phyloP scores from a whole-genome alignment of 2,888 invertebrate genomes.

The Blera fallax region DNA sequence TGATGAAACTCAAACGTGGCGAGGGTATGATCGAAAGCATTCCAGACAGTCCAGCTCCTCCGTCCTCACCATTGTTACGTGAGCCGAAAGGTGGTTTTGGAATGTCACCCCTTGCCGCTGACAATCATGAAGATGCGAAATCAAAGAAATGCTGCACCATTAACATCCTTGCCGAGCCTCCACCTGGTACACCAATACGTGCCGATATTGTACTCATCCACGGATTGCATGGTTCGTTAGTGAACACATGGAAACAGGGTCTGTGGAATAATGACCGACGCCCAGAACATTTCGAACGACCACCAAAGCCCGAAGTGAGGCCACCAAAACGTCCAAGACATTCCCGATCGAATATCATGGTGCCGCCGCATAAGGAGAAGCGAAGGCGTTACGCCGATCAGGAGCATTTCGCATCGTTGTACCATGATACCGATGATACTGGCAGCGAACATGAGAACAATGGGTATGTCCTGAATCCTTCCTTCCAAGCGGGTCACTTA shows the following conservation, averaged over 20 bases:
- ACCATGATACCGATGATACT: slow-evolving; percentile 60
- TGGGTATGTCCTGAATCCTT: slow-evolving; percentile 32
- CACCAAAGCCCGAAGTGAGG: slow-evolving; percentile 80
- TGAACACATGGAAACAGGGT: slow-evolving; percentile 92
- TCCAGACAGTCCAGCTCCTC: slow-evolving; percentile 75
- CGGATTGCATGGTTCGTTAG: slow-evolving; percentile 86
- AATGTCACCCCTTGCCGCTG: slow-evolving; percentile 55
- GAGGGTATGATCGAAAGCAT: slow-evolving; percentile 78
- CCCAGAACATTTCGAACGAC: slow-evolving; percentile 80
- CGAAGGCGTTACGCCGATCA: slow-evolving; percentile 76
- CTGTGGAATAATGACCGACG: slow-evolving; percentile 84
- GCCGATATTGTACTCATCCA: slow-evolving; percentile 92
- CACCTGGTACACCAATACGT: slow-evolving; percentile 78
- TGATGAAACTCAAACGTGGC: slow-evolving; percentile 79
- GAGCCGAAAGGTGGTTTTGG: slow-evolving; percentile 61
- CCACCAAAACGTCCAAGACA: slow-evolving; percentile 80
- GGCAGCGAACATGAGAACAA: slow-evolving; percentile 51
- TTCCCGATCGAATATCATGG: slow-evolving; percentile 77
- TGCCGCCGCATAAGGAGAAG: slow-evolving; percentile 79
- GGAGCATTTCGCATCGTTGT: slow-evolving; percentile 45
- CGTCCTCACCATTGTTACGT: slow-evolving; percentile 70
- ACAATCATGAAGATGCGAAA: slow-evolving; percentile 65
- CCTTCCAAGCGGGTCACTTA: not conserved
- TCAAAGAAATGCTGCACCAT: slow-evolving; percentile 79
- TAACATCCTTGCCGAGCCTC: slow-evolving; percentile 80